Conservation (phyloP, 92 coral and sea anemone species). For the Hydrozoanthus gracilis region DNA sequence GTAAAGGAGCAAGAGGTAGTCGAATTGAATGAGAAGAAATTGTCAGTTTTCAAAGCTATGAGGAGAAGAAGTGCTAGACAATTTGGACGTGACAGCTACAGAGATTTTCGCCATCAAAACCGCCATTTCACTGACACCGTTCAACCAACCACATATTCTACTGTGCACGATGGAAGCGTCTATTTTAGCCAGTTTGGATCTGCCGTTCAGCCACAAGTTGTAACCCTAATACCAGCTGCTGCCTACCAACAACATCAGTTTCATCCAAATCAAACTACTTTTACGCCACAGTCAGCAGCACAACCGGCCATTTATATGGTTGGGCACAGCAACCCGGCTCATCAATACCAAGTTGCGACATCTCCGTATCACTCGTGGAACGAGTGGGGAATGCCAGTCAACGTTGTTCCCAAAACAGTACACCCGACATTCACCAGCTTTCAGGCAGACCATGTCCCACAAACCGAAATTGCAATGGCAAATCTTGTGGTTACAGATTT, state of each 20-base stretch:
- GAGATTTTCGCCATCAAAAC: constrained; percentile 77
- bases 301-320: constrained; percentile 50
- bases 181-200: constrained; percentile 51
- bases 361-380: constrained; percentile 45
- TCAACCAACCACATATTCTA: constrained; percentile 63
- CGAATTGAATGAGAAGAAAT: constrained; percentile 88
- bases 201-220: constrained; percentile 47
- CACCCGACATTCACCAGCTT: constrained; percentile 42
- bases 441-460: constrained; percentile 29
- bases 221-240: constrained; percentile 33
- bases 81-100: constrained; percentile 69
- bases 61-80: constrained; percentile 84
- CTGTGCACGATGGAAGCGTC: constrained; percentile 49
- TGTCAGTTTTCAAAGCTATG: constrained; percentile 87
- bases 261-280: constrained; percentile 45
- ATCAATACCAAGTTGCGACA: constrained; percentile 32
- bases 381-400: constrained; percentile 50
- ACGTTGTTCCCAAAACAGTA: constrained; percentile 36
- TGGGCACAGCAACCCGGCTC: constrained; percentile 34
- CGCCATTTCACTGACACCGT: constrained; percentile 61
- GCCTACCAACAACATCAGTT: constrained; percentile 49
- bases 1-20: constrained; percentile 83
- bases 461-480: constrained; percentile 41
- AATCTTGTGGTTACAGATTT: constrained; percentile 40
- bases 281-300: constrained; percentile 38